Conservation (phyloP, 2,888 invertebrate species). For the Phasia obesa region DNA sequence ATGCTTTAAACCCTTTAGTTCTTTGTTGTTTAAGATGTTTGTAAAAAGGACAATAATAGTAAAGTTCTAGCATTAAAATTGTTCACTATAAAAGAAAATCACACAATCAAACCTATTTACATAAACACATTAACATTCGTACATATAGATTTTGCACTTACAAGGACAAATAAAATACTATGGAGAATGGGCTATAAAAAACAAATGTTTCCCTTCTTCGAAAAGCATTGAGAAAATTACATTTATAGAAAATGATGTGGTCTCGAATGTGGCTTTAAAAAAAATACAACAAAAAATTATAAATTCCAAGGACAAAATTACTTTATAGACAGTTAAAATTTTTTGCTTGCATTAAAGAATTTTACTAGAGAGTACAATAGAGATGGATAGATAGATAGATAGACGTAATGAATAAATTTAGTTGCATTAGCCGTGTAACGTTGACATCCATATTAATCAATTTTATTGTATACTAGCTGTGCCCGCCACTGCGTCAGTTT, state of each 20-base stretch:
- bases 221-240: slow-evolving; percentile 14
- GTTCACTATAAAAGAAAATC: slow-evolving; percentile 17
- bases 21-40: neutral
- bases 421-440: too few relatives aligned
- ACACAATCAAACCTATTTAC: slow-evolving; percentile 7
- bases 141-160: neutral
- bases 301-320: too few relatives aligned
- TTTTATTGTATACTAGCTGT: too few relatives aligned
- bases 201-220: slow-evolving; percentile 33
- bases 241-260: slow-evolving; percentile 44
- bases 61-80: slow-evolving; percentile 49
- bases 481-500: too few relatives aligned
- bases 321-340: too few relatives aligned
- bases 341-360: too few relatives aligned
- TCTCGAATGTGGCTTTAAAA: slow-evolving; percentile 34
- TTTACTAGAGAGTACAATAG: too few relatives aligned
- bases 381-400: too few relatives aligned
- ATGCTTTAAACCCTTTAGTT: slow-evolving; percentile 43
- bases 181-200: slow-evolving; percentile 36
- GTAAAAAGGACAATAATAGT: slow-evolving; percentile 38
- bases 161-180: neutral
- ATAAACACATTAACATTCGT: slow-evolving; percentile 1
- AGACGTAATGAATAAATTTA: too few relatives aligned
- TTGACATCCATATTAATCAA: too few relatives aligned
- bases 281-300: too few relatives aligned